Evolutionary conservation across 1,140 invertebrate genomes (phyloP).

Genomic region (Drosophila chauvacae): DNA sequence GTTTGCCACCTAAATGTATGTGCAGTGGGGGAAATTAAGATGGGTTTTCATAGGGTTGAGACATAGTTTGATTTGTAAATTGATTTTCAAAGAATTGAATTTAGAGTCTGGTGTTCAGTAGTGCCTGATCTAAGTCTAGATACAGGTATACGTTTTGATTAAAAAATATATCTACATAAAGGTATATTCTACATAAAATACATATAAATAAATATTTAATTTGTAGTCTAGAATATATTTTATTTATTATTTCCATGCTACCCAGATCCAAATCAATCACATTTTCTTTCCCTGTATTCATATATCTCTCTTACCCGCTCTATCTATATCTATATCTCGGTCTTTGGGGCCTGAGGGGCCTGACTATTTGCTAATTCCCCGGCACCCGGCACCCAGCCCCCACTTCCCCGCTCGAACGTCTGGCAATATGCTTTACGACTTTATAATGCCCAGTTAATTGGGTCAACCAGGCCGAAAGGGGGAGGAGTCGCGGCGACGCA

Average conservation of each 20-base stretch:
- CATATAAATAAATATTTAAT: background rate
- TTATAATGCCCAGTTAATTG: constrained; percentile 76
- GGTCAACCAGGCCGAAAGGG: constrained; percentile 47
- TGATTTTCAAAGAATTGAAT: background rate
- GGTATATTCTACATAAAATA: no score
- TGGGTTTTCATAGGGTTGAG: no score
- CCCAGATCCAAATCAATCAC: background rate
- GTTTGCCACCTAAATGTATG: constrained; percentile 13
- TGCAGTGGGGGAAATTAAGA: background rate
- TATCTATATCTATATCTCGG: constrained; percentile 35
- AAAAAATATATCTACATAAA: background rate
- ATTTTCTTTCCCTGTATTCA: background rate
- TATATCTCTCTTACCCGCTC: constrained; percentile 1
- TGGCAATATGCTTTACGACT: constrained; percentile 65
- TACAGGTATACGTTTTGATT: background rate
- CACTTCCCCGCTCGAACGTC: constrained; percentile 19
- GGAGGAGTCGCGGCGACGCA: constrained; percentile 45
- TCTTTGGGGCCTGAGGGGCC: constrained; percentile 28
- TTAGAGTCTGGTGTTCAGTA: background rate
- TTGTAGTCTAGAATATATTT: background rate
- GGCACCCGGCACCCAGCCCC: constrained; percentile 8
- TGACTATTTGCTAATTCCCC: constrained; percentile 74
- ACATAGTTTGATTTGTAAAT: background rate
- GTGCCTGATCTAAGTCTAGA: background rate
- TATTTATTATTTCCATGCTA: background rate